Percentiles rank a stretch among this genome's conserved stretches.
phyloP scores from a whole-genome alignment of 2,113 vertebrate species.

The Aplodontia rufa region DNA sequence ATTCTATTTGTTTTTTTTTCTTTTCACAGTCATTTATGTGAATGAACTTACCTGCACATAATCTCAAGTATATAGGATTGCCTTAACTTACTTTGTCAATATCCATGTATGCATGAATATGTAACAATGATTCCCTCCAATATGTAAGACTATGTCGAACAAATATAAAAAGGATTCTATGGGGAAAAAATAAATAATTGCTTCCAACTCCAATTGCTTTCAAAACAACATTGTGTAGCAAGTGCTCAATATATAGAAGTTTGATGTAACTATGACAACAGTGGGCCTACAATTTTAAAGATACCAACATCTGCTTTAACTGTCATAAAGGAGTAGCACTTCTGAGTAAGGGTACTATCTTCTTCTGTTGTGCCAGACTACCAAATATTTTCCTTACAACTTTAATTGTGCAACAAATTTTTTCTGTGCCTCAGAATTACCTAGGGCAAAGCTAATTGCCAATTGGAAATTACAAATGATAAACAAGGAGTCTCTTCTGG shows the following conservation, averaged over 20 bases:
- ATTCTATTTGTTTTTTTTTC: slow-evolving; percentile 31
- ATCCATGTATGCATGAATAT: too few species aligned
- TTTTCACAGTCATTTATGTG: slow-evolving; percentile 53
- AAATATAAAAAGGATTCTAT: too few species aligned
- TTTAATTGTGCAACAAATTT: slow-evolving; percentile 31
- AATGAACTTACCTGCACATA: slow-evolving; percentile 37
- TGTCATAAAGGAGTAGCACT: background rate
- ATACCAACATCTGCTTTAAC: slow-evolving; percentile 18
- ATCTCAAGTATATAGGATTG: slow-evolving; percentile 46
- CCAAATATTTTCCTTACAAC: slow-evolving; percentile 31
- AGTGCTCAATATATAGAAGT: background rate
- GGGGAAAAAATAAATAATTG: slow-evolving; percentile 55
- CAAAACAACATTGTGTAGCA: background rate
- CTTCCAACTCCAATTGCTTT: slow-evolving; percentile 6
- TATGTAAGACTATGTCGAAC: too few species aligned
- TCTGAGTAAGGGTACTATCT: slow-evolving; percentile 9
- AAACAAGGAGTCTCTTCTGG: slow-evolving; percentile 30
- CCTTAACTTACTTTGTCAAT: too few species aligned
- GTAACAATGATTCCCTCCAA: too few species aligned
- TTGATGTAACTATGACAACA: slow-evolving; percentile 10
- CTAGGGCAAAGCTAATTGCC: slow-evolving; percentile 43
- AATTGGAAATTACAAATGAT: slow-evolving; percentile 50
- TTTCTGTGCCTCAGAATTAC: slow-evolving; percentile 55
- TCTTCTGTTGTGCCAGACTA: slow-evolving; percentile 3
- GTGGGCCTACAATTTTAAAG: slow-evolving; percentile 42